Conservation (phyloP, 2,113 vertebrate species). For the Anolis sagrei region DNA sequence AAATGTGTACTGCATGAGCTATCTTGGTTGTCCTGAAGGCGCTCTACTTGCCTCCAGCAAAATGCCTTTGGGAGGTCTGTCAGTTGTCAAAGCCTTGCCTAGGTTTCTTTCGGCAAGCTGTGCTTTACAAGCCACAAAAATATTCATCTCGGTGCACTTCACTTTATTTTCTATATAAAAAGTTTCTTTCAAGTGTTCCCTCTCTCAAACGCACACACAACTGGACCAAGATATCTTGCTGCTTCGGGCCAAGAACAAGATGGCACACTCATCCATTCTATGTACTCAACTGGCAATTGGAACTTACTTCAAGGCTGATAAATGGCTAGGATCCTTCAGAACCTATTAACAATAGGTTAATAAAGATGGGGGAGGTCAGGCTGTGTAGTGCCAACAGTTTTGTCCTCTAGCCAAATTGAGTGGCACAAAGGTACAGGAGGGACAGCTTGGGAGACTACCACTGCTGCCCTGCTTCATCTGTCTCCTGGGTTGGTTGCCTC, state of each 20-base stretch:
- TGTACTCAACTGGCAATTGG: background rate
- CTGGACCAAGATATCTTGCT: background rate
- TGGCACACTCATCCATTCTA: background rate
- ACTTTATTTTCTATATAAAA: background rate
- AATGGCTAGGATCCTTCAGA: background rate
- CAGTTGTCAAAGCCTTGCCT: slow-evolving; percentile 13
- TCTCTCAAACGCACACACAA: too few relatives aligned
- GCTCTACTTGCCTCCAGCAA: slow-evolving; percentile 12
- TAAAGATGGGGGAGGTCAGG: background rate
- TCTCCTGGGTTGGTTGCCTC: background rate
- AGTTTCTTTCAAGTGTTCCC: slow-evolving; percentile 8
- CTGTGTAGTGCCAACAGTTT: background rate
- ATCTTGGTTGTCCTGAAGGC: background rate
- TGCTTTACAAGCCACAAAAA: background rate
- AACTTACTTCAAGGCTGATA: background rate
- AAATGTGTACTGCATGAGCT: background rate
- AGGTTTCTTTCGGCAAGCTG: background rate
- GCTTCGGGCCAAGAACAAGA: background rate
- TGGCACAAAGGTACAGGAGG: background rate
- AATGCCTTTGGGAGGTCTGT: slow-evolving; percentile 2
- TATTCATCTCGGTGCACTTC: background rate
- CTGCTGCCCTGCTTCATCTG: background rate
- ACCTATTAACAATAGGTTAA: too few relatives aligned
- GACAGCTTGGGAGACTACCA: background rate
- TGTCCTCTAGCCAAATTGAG: background rate